phyloP scores from a whole-genome alignment of 2,888 invertebrate species.

The Lathronympha strigana region DNA sequence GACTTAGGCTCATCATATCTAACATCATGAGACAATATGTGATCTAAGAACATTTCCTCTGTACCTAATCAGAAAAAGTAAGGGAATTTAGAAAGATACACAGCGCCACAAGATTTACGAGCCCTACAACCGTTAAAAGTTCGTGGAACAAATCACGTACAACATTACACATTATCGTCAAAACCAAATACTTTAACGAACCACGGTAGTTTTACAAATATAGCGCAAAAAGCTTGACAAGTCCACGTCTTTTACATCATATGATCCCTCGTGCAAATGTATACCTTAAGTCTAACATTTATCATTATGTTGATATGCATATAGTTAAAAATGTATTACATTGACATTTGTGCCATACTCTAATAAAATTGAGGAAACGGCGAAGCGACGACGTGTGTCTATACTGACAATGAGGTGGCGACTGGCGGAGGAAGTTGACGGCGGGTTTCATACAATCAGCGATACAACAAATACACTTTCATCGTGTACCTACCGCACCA shows the following conservation, averaged over 20 bases:
- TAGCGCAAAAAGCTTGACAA: slow-evolving; percentile 27
- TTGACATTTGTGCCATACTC: slow-evolving; percentile 28
- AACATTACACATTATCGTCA: not conserved
- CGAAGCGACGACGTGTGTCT: slow-evolving; percentile 3
- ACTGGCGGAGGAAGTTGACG: not conserved
- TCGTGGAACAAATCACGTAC: not conserved
- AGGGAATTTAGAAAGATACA: not conserved
- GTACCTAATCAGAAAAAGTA: not conserved
- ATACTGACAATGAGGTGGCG: not conserved
- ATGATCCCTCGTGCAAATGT: slow-evolving; percentile 28
- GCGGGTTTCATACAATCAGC: too few species aligned
- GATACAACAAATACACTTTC: too few species aligned
- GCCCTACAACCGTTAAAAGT: not conserved
- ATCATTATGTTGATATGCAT: slow-evolving; percentile 30
- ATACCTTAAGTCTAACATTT: slow-evolving; percentile 17
- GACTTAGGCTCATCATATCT: too few species aligned
- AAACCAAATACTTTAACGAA: not conserved
- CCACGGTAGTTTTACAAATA: slow-evolving; percentile 4
- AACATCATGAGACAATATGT: too few species aligned
- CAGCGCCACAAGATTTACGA: not conserved
- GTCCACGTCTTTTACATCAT: slow-evolving; percentile 16
- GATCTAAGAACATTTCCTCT: too few species aligned
- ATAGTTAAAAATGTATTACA: slow-evolving; percentile 25
- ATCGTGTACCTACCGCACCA: not conserved
- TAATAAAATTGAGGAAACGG: slow-evolving; percentile 2